phyloP scores from a whole-genome alignment of 2,113 vertebrate genomes.

The Stictonetta naevosa region DNA sequence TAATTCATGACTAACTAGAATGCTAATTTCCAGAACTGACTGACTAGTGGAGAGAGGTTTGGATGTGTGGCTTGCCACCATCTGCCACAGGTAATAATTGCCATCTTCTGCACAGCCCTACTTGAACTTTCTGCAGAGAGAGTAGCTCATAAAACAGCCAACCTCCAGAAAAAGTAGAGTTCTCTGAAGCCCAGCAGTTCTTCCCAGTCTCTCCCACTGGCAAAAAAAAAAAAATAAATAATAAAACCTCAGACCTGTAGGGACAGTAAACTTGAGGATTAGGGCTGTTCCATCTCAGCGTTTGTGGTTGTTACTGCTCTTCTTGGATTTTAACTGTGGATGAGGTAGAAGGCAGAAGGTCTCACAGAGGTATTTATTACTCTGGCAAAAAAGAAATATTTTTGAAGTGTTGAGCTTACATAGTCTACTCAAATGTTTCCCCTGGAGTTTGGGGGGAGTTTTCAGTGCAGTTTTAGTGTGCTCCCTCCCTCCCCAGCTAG shows the following conservation, averaged over 20 bases:
- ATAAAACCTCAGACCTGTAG: not conserved
- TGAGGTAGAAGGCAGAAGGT: not conserved
- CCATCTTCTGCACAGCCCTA: not conserved
- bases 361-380: not conserved
- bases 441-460: not conserved
- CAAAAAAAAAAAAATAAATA: not conserved
- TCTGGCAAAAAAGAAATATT: not conserved
- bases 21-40: not conserved
- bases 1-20: not conserved
- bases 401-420: not conserved
- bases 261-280: not conserved
- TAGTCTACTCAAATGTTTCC: not conserved
- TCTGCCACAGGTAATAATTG: not conserved
- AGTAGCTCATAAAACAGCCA: not conserved
- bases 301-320: not conserved
- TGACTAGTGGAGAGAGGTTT: not conserved
- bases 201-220: not conserved
- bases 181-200: not conserved
- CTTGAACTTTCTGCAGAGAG: not conserved
- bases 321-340: not conserved
- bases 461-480: fast-evolving
- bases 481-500: not conserved
- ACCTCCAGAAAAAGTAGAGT: not conserved
- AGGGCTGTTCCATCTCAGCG: not conserved
- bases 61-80: not conserved